A percentile compares a stretch with the other conserved stretches of the same genome.
Evolutionary conservation across 2,797 vertebrate genomes (phyloP).

Genomic region (Sebastes kiyomatsui): DNA sequence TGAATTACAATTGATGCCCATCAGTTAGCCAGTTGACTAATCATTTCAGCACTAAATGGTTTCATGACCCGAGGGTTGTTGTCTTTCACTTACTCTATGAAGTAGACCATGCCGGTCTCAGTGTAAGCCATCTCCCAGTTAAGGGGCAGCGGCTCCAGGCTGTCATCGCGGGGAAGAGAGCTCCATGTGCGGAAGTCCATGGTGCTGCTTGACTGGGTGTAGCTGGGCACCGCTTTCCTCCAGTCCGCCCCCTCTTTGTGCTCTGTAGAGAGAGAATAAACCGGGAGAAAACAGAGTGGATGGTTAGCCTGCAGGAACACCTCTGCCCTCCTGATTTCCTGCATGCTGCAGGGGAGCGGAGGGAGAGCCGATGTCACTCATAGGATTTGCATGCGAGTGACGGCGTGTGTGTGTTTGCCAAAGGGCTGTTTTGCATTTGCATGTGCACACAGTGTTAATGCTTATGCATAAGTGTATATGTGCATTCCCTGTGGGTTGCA

Average conservation of each 20-base stretch:
- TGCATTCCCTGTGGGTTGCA: constrained; percentile 22
- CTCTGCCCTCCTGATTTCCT: constrained; percentile 18
- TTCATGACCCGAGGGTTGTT: neutral
- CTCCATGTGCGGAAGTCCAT: constrained; percentile 94
- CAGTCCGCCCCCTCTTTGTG: constrained; percentile 82
- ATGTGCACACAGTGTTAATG: constrained; percentile 31
- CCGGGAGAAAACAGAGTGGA: constrained; percentile 14
- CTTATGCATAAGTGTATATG: constrained; percentile 6
- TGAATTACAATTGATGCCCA: neutral
- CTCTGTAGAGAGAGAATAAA: constrained; percentile 60
- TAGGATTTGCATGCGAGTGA: constrained; percentile 73
- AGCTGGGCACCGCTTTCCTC: constrained; percentile 84
- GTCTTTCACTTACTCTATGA: constrained; percentile 93
- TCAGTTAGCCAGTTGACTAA: neutral
- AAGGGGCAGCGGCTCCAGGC: constrained; percentile 92
- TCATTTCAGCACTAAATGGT: neutral
- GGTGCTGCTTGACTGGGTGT: constrained; percentile 92
- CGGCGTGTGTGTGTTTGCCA: constrained; percentile 26
- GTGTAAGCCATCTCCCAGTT: constrained; percentile 99
- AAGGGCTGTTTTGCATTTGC: constrained; percentile 64
- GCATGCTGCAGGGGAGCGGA: constrained; percentile 25
- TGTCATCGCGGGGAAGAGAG: constrained; percentile 91
- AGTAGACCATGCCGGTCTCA: constrained; percentile 97
- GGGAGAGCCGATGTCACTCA: constrained; percentile 27
- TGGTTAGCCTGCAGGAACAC: constrained; percentile 43